Percentiles rank a stretch among this genome's conserved stretches.
These are phyloP conservation scores for Cacatua alba DNA, from an alignment of 2,113 vertebrate species.

Conservation along the genomic window DNA sequence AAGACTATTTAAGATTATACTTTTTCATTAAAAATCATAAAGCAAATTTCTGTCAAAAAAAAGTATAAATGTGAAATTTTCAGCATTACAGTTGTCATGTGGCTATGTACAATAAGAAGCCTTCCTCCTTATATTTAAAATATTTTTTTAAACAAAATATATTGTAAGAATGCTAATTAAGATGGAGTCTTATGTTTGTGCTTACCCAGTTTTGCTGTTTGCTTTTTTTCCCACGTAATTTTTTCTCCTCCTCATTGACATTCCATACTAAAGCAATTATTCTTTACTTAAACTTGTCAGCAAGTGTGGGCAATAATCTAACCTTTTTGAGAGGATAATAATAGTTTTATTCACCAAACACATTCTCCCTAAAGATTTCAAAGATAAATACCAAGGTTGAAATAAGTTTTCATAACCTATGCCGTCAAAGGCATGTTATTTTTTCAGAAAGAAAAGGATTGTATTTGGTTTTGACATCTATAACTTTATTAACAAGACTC, in stretches of 20 bases:
- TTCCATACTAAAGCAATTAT: background rate
- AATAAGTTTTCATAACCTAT: background rate
- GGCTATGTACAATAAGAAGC: background rate
- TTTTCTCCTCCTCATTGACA: background rate
- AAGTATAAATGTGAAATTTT: background rate
- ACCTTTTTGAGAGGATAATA: background rate
- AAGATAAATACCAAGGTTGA: background rate
- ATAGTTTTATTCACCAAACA: background rate
- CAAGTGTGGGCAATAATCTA: background rate
- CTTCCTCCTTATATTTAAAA: background rate
- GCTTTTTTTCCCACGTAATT: background rate
- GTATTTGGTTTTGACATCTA: background rate
- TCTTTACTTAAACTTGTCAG: background rate
- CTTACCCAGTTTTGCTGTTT: background rate
- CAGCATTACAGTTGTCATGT: background rate
- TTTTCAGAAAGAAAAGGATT: background rate
- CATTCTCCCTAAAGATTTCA: background rate
- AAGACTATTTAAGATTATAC: background rate
- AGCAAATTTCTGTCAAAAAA: slow-evolving; percentile 43
- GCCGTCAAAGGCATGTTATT: background rate
- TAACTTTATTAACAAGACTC: background rate
- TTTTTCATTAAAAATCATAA: slow-evolving; percentile 2
- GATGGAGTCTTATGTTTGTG: background rate
- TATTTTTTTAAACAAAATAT: background rate
- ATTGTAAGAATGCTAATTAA: background rate